phyloP scores from a whole-genome alignment of 2,797 vertebrate species.

The Galaxias olidus region DNA sequence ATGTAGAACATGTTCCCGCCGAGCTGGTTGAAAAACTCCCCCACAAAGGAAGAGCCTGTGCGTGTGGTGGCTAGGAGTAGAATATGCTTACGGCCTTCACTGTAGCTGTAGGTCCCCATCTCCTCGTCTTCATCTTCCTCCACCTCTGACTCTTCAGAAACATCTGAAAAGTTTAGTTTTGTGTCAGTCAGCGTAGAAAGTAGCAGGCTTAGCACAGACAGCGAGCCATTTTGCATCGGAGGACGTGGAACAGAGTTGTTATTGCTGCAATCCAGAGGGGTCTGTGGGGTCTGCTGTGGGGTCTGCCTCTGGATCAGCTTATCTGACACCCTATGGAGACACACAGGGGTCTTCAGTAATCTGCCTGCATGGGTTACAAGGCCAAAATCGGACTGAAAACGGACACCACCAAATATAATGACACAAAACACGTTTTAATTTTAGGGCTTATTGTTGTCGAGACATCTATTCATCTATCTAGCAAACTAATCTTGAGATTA shows the following conservation, averaged over 20 bases:
- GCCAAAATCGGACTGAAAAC: no score
- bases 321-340: conserved; percentile 85
- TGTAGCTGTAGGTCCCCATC: conserved; percentile 70
- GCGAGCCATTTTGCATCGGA: conserved; percentile 75
- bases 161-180: no score
- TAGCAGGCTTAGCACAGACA: conserved; percentile 68
- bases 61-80: conserved; percentile 93
- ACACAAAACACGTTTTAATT: no score
- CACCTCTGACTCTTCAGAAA: no score
- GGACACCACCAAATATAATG: background rate
- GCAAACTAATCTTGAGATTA: conserved; percentile 28
- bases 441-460: background rate
- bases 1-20: conserved; percentile 91
- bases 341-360: conserved; percentile 25
- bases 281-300: conserved; percentile 73
- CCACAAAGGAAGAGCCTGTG: conserved; percentile 95
- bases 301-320: conserved; percentile 78
- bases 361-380: no score
- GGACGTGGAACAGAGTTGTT: conserved; percentile 56
- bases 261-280: conserved; percentile 66
- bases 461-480: conserved; percentile 5
- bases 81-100: conserved; percentile 80
- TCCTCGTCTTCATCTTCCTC: no score
- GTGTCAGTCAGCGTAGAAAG: conserved; percentile 66
- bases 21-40: conserved; percentile 98